Evolutionary conservation across 2,888 invertebrate genomes (phyloP).

Genomic region (Andrena hattorfiana): DNA sequence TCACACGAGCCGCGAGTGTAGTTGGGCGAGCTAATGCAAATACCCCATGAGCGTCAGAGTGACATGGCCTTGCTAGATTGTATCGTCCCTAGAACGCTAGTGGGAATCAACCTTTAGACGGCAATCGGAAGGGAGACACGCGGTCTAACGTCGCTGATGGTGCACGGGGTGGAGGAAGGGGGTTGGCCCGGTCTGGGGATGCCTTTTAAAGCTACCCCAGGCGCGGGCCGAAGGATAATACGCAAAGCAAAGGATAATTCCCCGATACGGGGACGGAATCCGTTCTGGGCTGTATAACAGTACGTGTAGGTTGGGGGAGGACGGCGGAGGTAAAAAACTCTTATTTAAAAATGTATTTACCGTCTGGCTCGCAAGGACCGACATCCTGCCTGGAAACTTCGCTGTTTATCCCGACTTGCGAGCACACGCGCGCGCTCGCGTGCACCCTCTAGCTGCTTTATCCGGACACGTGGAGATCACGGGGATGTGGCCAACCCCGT

Average conservation of each 20-base stretch:
- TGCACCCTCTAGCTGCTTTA: constrained; percentile 63
- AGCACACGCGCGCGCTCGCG: constrained; percentile 35
- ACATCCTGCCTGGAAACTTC: constrained; percentile 74
- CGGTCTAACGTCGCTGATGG: constrained; percentile 40
- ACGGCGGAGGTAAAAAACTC: constrained; percentile 80
- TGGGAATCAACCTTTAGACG: constrained; percentile 74
- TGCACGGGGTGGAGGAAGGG: constrained; percentile 52
- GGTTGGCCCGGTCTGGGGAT: constrained; percentile 64
- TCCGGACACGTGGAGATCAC: constrained; percentile 70
- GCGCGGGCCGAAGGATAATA: constrained; percentile 82
- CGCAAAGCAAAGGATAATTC: constrained; percentile 84
- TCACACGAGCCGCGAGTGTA: too few relatives aligned
- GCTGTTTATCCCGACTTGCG: constrained; percentile 65
- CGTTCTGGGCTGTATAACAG: constrained; percentile 65
- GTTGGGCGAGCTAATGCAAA: too few relatives aligned
- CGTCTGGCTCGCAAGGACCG: constrained; percentile 79
- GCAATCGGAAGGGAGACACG: constrained; percentile 70
- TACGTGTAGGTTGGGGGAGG: constrained; percentile 51
- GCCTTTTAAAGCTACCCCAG: constrained; percentile 81
- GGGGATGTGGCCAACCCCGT: constrained; percentile 58
- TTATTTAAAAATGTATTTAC: constrained; percentile 85
- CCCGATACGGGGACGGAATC: constrained; percentile 83
- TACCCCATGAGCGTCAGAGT: too few relatives aligned
- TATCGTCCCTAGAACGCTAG: too few relatives aligned
- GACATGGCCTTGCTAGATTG: too few relatives aligned